phyloP scores from a whole-genome alignment of 2,797 vertebrate species.

The Hyperoplus immaculatus region DNA sequence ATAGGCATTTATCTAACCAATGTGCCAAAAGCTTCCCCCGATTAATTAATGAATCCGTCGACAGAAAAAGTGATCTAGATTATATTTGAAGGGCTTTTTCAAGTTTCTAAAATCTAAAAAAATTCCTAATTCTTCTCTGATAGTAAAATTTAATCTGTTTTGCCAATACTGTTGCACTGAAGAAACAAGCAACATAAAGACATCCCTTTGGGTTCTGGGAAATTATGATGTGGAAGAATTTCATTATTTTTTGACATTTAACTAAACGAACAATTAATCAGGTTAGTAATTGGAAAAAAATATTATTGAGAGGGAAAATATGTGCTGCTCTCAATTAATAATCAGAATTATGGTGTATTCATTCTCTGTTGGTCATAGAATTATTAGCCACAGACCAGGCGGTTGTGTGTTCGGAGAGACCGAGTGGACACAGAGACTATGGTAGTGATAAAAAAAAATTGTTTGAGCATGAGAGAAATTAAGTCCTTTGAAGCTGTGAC shows the following conservation, averaged over 20 bases:
- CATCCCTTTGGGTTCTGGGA: neutral
- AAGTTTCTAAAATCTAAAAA: neutral
- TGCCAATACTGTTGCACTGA: neutral
- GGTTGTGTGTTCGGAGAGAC: neutral
- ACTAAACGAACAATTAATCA: neutral
- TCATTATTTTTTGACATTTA: slow-evolving; percentile 3
- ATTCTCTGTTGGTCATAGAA: slow-evolving; percentile 4
- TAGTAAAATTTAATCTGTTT: neutral
- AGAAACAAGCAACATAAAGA: neutral
- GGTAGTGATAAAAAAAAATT: slow-evolving; percentile 23
- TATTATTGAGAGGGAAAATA: neutral
- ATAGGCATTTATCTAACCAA: neutral
- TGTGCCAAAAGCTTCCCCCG: neutral
- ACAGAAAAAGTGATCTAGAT: too few relatives aligned
- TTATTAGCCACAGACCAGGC: neutral
- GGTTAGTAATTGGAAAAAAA: neutral
- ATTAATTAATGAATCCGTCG: too few relatives aligned
- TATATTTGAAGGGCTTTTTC: neutral
- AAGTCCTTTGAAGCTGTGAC: slow-evolving; percentile 48
- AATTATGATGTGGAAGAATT: neutral
- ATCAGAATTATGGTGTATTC: neutral
- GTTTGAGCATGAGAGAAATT: slow-evolving; percentile 45
- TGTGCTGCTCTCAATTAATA: neutral
- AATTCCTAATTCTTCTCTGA: neutral
- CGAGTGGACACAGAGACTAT: neutral